Evolutionary conservation across 2,113 vertebrate genomes (phyloP), one percentile per base, ranked within the genome.

Genomic region (Brienomyrus brachyistius): DNA sequence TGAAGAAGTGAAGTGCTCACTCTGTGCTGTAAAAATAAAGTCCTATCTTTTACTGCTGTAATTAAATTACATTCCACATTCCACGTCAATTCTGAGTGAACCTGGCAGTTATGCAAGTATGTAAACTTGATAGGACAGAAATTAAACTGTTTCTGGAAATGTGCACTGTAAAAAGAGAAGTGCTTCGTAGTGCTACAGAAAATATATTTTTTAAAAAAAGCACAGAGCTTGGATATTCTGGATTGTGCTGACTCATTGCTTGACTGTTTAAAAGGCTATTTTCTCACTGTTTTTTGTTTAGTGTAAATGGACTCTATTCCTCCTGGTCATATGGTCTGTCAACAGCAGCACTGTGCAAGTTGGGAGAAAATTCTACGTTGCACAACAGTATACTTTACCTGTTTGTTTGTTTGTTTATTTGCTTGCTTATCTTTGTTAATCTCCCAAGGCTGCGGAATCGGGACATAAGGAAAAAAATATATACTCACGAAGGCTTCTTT

Each of bases 231-330:
- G 51, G 51, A 54, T 87, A 48, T 54, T 87, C 27, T 54, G 51
- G 85, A 87, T 54, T 87, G 85, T 87, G 85, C 85, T 87, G 85
- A 87, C 51, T 87, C 85, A 87, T 87, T 87, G 85, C 51, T 17
- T 17, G 27, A 35, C 27, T 87, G 10, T 56, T 87, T 54, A 87
- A 87, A n/a, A 87, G 51, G 85, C 85, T 54, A 56, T 87, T 87
- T 87, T 87, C 31, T 87, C 27, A 51, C 47, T 84, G 19, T 48
- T n/a, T 87, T 48, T 54, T 54, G n/a, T 54, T 87, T 87, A n/a
- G 43, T 47, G 8, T 84, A 84, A 84, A 52, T 51, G n/a, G 52
- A 51, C 47, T 31, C 85, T 54, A 7, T 35, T 86, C 47, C 51
- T 87, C 5, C 43, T 43, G 40, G 82, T 84, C 43, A 84, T 47